Evolutionary conservation across 2,888 invertebrate genomes (phyloP), one percentile per base, ranked within the genome.

Genomic region (Lasioglossum lativentre): DNA sequence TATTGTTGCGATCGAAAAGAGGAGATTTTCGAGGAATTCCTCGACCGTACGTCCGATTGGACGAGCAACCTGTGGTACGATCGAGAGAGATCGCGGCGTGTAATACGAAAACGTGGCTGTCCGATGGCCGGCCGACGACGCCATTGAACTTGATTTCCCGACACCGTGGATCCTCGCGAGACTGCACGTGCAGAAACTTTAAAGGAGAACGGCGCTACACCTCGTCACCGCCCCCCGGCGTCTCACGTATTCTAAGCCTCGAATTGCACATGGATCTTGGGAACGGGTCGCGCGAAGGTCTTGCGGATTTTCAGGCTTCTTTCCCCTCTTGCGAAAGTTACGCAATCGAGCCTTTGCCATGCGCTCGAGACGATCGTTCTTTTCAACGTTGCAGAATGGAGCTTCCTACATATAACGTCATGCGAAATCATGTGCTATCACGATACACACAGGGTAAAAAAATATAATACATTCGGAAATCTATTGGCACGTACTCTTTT

Each of bases 121-220:
- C 85, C 89, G 86, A 84, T 89, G 78, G 71, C 80, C 90, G 82
- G 90, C 77, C 73, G 70, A 71, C 81, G 76, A 90, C 87, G 88
- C 91, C 91, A 90, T 91, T 92, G 92, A 92, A 91, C 91, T 92
- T 92, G 92, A 92, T 91, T 92, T 90, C 88, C 89, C 89, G 79
- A 74, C 83, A 75, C 84, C 74, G 75, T 78, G 80, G 84, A 82
- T 80, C 78, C 80, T 80, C 82, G 82, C 80, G 52, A 23, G 82
- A 80, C 79, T 83, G 88, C 88, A 88, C 87, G 88, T 90, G 90
- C 86, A 86, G 81, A 86, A 89, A 91, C 86, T 91, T 82, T 80
- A 88, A 89, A 89, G 75, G 90, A 81, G 87, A 84, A 77, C 80
- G 83, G 59, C 81, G 82, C 81, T 90, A 86, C 88, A n/a, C 83